Conservation (phyloP, 2,797 vertebrate species). For the Antrozous pallidus region DNA sequence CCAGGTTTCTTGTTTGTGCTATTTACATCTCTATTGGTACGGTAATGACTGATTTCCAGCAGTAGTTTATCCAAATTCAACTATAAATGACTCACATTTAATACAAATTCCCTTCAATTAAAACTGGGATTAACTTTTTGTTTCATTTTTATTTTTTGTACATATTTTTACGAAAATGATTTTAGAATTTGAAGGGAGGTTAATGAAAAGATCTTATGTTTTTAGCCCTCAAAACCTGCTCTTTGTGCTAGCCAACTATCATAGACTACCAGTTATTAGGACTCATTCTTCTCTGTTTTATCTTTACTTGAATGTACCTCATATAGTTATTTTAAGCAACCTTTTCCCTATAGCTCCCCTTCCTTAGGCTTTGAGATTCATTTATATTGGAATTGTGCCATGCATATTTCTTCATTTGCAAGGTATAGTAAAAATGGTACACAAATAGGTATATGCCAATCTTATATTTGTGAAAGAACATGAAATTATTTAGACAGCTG, state of each 20-base stretch:
- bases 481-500: not conserved
- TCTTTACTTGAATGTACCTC: not conserved
- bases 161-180: not conserved
- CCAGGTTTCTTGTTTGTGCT: too few species aligned
- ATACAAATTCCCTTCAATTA: not conserved
- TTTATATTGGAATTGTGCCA: not conserved
- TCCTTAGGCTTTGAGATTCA: not conserved
- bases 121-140: not conserved
- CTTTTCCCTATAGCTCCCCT: not conserved
- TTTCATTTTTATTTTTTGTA: not conserved
- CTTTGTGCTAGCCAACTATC: not conserved
- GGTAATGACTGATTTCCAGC: too few species aligned
- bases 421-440: not conserved
- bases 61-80: not conserved
- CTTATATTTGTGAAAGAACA: not conserved
- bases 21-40: too few species aligned
- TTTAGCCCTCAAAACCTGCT: not conserved
- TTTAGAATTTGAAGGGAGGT: not conserved
- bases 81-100: not conserved
- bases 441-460: not conserved
- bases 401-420: not conserved
- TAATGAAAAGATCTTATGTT: not conserved
- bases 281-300: not conserved
- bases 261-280: not conserved
- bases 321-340: not conserved